phyloP scores from a whole-genome alignment of 2,888 invertebrate genomes.

The Deroplatys truncata region DNA sequence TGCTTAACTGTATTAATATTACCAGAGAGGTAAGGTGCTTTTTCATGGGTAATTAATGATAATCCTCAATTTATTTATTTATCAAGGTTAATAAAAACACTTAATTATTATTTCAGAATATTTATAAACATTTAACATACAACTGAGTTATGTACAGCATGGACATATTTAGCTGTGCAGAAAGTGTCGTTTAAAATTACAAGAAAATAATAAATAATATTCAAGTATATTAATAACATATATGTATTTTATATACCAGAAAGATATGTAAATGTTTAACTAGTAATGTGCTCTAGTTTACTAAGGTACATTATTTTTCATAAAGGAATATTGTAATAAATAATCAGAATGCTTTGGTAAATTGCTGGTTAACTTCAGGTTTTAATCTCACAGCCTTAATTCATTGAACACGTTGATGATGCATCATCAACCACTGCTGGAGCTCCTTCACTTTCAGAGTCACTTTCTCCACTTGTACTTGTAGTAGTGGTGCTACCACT shows the following conservation, averaged over 20 bases:
- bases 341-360: background rate
- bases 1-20: no score
- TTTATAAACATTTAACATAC: background rate
- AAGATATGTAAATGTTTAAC: slow-evolving; percentile 12
- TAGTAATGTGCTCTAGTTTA: background rate
- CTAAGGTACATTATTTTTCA: background rate
- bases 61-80: no score
- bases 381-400: background rate
- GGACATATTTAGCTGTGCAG: background rate
- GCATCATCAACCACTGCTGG: background rate
- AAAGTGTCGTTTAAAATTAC: background rate
- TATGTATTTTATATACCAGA: background rate
- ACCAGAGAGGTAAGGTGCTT: no score
- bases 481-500: background rate
- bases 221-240: background rate
- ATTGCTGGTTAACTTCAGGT: background rate
- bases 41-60: no score
- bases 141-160: background rate
- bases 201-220: background rate
- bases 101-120: background rate
- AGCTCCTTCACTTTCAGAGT: background rate
- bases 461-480: slow-evolving; percentile 7
- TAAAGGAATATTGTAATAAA: background rate
- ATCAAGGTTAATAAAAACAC: no score
- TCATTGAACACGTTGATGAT: background rate